Evolutionary conservation across 2,797 vertebrate species (phyloP).

Genomic region (Spea hammondii): DNA sequence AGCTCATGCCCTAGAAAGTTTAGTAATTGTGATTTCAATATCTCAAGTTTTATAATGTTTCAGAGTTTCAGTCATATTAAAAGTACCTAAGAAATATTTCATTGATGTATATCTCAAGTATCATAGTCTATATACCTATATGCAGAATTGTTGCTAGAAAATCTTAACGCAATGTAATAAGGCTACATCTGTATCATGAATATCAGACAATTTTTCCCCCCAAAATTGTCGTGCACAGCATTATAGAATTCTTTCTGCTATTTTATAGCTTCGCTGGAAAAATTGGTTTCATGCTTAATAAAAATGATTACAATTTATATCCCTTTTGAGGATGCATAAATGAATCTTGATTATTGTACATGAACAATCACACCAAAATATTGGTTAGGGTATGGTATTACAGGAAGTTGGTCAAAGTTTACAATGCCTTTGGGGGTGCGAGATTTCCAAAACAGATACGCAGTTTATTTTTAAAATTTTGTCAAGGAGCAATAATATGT

Average conservation of each 20-base stretch:
- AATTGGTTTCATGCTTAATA: slow-evolving; percentile 43
- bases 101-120: too few species aligned
- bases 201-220: too few species aligned
- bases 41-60: too few species aligned
- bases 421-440: slow-evolving; percentile 28
- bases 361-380: slow-evolving; percentile 36
- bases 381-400: slow-evolving; percentile 38
- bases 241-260: not conserved
- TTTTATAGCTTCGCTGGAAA: not conserved
- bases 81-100: too few species aligned
- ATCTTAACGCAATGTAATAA: too few species aligned
- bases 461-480: slow-evolving; percentile 12
- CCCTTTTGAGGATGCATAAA: slow-evolving; percentile 28
- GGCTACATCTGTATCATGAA: too few species aligned
- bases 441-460: slow-evolving; percentile 31
- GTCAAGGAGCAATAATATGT: slow-evolving; percentile 22
- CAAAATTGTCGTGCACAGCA: slow-evolving; percentile 6
- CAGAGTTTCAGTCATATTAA: too few species aligned
- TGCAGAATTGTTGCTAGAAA: too few species aligned
- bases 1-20: too few species aligned
- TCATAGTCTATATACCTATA: too few species aligned
- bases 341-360: slow-evolving; percentile 23
- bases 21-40: too few species aligned
- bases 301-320: slow-evolving; percentile 36
- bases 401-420: slow-evolving; percentile 39